phyloP scores from a whole-genome alignment of 1,140 invertebrate genomes.

The Melipona quadrifasciata region DNA sequence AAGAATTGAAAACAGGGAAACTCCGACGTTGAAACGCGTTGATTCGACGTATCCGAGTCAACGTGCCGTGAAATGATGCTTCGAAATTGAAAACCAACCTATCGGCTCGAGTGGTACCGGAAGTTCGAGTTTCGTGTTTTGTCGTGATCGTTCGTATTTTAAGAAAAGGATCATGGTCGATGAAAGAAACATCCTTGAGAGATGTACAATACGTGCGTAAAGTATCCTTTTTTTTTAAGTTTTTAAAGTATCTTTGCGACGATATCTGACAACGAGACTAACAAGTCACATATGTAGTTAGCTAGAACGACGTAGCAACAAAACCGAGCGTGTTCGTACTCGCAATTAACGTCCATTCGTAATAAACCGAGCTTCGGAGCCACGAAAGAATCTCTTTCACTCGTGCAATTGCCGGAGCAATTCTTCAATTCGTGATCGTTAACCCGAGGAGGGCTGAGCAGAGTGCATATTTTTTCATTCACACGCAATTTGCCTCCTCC shows the following conservation, averaged over 20 bases:
- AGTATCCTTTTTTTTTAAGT: no score
- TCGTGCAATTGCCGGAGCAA: neutral
- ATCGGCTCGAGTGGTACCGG: neutral
- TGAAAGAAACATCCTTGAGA: neutral
- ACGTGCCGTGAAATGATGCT: conserved; percentile 2
- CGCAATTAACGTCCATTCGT: neutral
- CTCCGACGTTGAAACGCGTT: neutral
- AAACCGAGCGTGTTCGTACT: neutral
- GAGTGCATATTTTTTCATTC: neutral
- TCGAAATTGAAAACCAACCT: conserved; percentile 26
- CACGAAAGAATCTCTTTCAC: neutral
- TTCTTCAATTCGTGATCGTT: neutral
- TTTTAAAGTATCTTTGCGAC: neutral
- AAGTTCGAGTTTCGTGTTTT: neutral
- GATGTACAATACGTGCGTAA: no score
- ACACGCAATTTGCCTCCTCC: neutral
- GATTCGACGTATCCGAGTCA: no score
- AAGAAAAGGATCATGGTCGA: neutral
- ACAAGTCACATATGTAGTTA: neutral
- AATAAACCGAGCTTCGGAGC: neutral
- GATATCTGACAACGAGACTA: no score
- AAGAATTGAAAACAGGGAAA: neutral
- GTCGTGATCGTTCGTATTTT: neutral
- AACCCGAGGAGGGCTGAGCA: no score
- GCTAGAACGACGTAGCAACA: neutral